Percentiles rank a stretch among this genome's conserved stretches.
Evolutionary conservation across 23 tunicate genomes (phyloP).

Genomic region (Trididemnum clinides): DNA sequence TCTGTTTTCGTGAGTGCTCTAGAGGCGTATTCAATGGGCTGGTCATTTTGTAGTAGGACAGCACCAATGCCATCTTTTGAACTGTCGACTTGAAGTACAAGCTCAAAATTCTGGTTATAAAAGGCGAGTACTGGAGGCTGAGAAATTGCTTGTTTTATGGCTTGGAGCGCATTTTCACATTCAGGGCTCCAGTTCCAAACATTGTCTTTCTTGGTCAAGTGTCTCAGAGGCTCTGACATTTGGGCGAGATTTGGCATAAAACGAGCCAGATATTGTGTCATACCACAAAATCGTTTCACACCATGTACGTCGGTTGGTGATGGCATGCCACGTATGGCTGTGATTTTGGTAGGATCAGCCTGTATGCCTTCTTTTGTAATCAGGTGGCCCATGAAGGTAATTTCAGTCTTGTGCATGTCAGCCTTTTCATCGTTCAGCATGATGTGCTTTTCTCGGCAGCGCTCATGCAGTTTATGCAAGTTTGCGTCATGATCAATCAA

Average conservation of each 20-base stretch:
- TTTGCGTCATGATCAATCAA: slow-evolving; percentile 3
- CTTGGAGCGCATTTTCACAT: not conserved
- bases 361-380: slow-evolving; percentile 11
- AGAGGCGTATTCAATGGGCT: too few relatives aligned
- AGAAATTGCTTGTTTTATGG: not conserved
- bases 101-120: not conserved
- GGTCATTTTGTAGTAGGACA: too few relatives aligned
- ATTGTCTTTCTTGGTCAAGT: not conserved
- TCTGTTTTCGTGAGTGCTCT: too few relatives aligned
- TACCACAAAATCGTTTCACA: not conserved
- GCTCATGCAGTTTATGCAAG: not conserved
- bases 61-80: too few relatives aligned
- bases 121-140: not conserved
- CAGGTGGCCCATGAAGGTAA: slow-evolving; percentile 35
- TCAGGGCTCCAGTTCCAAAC: slow-evolving; percentile 22
- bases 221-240: not conserved
- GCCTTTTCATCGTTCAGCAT: slow-evolving; percentile 20
- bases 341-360: slow-evolving; percentile 1
- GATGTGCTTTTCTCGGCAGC: not conserved
- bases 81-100: not conserved
- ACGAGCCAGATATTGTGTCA: slow-evolving; percentile 15
- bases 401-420: not conserved
- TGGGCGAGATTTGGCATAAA: slow-evolving; percentile 25
- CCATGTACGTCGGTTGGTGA: not conserved
- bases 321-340: not conserved